Evolutionary conservation across 1,140 invertebrate genomes (phyloP), one percentile per base, ranked within the genome.

Genomic region (Listronotus bonariensis): DNA sequence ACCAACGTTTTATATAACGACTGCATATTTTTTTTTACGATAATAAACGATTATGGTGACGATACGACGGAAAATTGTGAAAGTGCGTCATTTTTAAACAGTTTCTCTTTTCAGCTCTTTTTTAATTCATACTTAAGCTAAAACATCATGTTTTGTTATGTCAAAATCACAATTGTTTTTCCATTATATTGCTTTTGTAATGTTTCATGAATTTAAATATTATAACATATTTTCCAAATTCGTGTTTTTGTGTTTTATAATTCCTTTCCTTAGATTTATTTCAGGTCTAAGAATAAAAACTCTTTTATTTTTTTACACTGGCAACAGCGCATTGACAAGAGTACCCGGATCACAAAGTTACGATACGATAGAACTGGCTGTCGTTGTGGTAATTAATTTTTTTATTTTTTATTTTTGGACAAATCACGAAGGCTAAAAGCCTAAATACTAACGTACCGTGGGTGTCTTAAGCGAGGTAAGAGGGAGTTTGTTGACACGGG

Each of bases 201-300:
- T 38, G 40, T 42, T 55, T 55, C 40, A 26, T 38, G 11, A n/a
- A 41, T 55, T 18, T 42, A 42, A 53, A 10, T 32, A 51, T 51
- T 53, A 53, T 53, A 53, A 55, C 18, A 42, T 55, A 55, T 55
- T 55, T 55, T 55, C 53, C 53, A 55, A 55, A 17, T 8, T 36
- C 3, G 3, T 53, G 3, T 26, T 38, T 38, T 53, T 51, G 9
- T 31, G 5, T 51, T 14, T 51, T 12, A 7, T 6, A 36, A 36
- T n/a, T 54, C 14, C n/a, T 14, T 15, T 54, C 7, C 40, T 34
- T 54, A 5, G 20, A 3, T 3, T 26, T 26, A 26, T 26, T 26
- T 26, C 20, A n/a, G n/a, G n/a, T n/a, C n/a, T n/a, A n/a, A n/a
- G n/a, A n/a, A n/a, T n/a, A n/a, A n/a, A n/a, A n/a, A n/a, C n/a